Conservation (phyloP, 1,140 invertebrate species). For the Forficula auricularia region DNA sequence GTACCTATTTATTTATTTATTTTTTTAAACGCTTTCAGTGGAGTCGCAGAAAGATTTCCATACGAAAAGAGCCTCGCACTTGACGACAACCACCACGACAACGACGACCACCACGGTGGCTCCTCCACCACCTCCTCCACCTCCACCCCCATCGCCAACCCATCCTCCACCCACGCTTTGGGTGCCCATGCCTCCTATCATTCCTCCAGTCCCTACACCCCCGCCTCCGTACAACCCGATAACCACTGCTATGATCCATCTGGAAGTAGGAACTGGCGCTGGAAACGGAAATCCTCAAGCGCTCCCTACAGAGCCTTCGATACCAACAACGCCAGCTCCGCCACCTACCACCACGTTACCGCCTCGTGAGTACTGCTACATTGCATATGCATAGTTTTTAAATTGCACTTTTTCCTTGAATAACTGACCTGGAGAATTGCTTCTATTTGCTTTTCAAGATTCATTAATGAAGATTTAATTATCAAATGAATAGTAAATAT, state of each 20-base stretch:
- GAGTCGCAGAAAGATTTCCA: slow-evolving; percentile 79
- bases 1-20: too few relatives aligned
- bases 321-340: slow-evolving; percentile 15
- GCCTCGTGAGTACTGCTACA: slow-evolving; percentile 15
- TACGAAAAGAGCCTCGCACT: slow-evolving; percentile 34
- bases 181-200: background rate
- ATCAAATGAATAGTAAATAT: too few relatives aligned
- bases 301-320: slow-evolving; percentile 8
- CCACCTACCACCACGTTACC: slow-evolving; percentile 16
- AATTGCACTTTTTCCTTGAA: too few relatives aligned
- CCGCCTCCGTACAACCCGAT: background rate
- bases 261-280: background rate
- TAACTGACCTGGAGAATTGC: too few relatives aligned
- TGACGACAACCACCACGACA: slow-evolving; percentile 28
- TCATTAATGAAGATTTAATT: too few relatives aligned
- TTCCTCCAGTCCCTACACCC: background rate
- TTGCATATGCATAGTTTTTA: too few relatives aligned
- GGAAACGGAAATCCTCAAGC: background rate
- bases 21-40: slow-evolving; percentile 34
- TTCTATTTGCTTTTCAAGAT: too few relatives aligned
- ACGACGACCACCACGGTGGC: slow-evolving; percentile 6
- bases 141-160: slow-evolving; percentile 1
- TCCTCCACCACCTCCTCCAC: slow-evolving; percentile 1
- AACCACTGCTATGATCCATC: too few relatives aligned
- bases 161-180: slow-evolving; percentile 5